Evolutionary conservation across 2,113 vertebrate genomes (phyloP), one percentile per base, ranked within the genome.

Genomic region (Erinaceus europaeus): DNA sequence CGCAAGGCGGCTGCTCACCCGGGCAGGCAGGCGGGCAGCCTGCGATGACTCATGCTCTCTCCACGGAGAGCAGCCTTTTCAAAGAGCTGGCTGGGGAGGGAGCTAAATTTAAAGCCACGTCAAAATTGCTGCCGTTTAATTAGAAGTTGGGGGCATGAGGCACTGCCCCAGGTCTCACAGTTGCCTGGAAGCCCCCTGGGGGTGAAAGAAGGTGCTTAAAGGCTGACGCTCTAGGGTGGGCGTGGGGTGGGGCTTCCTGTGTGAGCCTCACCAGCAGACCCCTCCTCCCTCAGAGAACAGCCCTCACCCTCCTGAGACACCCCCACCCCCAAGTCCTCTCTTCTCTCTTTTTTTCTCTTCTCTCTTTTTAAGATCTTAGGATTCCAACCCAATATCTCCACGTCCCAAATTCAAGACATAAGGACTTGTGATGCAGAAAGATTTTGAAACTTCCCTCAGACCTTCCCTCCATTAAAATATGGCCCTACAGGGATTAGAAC

Each of bases 21-120:
- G 48, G 17, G 48, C 48, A 50, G 17, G 48, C 48, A 11, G 48
- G 48, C 10, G 48, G 48, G 48, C 10, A 17, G 48, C 17, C 48
- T 50, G 48, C 48, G 48, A 86, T 95, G 95, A 94, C 84, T 95
- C 94, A 96, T 48, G 14, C 81, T 48, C 76, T 40, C 82, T 78
- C 67, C 0, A 27, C 1, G 40, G n/a, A 84, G 81, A 74, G 73
- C 90, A 90, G 92, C 86, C 86, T 91, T 93, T 93, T 91, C 89
- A 92, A 93, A 95, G 92, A 84, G 90, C 90, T 90, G 90, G 93
- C 93, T 95, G 93, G 89, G 94, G 95, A 95, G 95, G 93, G 64
- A 94, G 94, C 95, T 96, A 96, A 96, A 95, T 96, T 95, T 96
- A 95, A 90, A 94, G 90, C 61, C 86, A 90, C 69, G 3, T 92